phyloP scores from a whole-genome alignment of 2,113 vertebrate genomes.

The Oncorhynchus mykiss region DNA sequence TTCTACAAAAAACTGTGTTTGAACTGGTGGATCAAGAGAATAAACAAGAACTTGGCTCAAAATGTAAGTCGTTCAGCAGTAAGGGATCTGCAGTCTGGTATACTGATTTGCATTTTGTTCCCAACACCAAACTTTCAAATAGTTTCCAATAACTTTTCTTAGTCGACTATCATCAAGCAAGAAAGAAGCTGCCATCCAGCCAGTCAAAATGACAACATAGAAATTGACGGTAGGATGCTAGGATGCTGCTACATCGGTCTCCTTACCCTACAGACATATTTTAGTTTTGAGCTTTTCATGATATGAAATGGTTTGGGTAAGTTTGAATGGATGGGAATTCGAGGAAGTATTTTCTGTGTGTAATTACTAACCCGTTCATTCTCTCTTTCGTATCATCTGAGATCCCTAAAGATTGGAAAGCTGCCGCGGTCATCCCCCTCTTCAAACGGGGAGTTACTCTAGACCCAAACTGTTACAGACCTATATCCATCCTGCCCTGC shows the following conservation, averaged over 20 bases:
- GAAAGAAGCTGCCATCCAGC: not conserved
- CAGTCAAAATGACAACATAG: not conserved
- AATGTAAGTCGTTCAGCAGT: not conserved
- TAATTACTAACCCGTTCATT: not conserved
- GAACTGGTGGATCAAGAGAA: constrained; percentile 10
- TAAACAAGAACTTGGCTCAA: constrained; percentile 10
- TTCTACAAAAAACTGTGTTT: constrained; percentile 14
- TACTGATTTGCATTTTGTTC: not conserved
- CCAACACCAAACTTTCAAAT: not conserved
- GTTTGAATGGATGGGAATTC: not conserved
- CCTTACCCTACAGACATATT: not conserved
- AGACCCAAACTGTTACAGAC: no score
- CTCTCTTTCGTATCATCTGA: no score
- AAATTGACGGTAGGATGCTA: not conserved
- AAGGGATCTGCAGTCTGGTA: not conserved
- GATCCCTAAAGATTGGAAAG: no score
- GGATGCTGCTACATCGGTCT: no score
- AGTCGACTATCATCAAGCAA: not conserved
- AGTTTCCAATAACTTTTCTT: not conserved
- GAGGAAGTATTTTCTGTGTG: not conserved
- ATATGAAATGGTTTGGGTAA: not conserved
- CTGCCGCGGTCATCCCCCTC: no score
- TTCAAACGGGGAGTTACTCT: no score
- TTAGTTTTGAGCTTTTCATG: not conserved
- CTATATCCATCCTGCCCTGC: no score